Base-by-base conservation (phyloP, 2,113 vertebrate genomes). In the Emberiza fucata region DNA sequence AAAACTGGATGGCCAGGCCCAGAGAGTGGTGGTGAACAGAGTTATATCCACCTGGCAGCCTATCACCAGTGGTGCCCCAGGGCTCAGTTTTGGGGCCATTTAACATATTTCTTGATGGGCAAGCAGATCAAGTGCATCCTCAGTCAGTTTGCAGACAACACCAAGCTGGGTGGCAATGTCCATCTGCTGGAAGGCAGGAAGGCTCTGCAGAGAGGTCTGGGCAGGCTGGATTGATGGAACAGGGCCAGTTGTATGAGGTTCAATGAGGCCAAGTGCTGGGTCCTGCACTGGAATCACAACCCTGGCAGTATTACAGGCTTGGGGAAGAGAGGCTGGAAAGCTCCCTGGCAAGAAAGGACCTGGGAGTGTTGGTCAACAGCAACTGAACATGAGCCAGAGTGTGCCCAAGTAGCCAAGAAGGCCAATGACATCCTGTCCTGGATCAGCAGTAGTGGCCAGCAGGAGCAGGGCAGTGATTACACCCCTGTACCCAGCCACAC, bases 401-500 rank as follows among this genome's bases (percentile, higher is more conserved):
- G 27, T 54, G 61, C 40, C n/a, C n/a, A 82, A 3, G 40, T 22
- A 4, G 29, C n/a, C 47, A 5, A 61, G 63, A 61, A 31, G 17
- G 47, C 47, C 39, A 23, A 0, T 15, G 39, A 14, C 54, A 76
- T 2, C 47, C 40, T 61, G 69, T 29, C 14, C n/a, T 76, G 29
- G 0, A 25, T 14, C 53, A 68, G 69, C 15, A n/a, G 8, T 1
- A 1, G 20, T 40, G 61, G 39, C 28, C 61, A 75, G 39, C 45
- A 68, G 69, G 24, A n/a, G 0, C 45, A 60, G 69, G n/a, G 8
- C 53, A 75, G 39, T 0, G 53, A 40, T 22, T 60, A 45, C n/a
- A 0, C 33, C 24, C 24, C 45, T 40, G 28, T 29, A 6, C 39
- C 75, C 1, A 0, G n/a, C 16, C n/a, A 45, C 9, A 19, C 24